Conservation (phyloP, 2,113 vertebrate genomes). For the Panthera tigris region DNA sequence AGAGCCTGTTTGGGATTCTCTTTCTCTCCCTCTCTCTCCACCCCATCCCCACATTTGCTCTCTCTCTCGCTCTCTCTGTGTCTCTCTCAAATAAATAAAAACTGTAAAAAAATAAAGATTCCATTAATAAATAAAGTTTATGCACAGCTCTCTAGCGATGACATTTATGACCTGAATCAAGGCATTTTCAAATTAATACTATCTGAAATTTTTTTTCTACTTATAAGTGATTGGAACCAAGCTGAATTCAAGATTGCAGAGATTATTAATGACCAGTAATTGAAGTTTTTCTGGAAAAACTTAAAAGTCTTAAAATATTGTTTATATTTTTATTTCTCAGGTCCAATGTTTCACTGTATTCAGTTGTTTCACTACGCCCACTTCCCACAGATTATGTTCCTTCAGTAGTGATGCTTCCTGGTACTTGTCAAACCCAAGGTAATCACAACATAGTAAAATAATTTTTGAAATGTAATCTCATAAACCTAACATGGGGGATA, state of each 20-base stretch:
- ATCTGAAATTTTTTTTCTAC: background rate
- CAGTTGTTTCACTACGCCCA: slow-evolving; percentile 93
- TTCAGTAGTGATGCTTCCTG: slow-evolving; percentile 86
- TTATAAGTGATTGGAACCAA: background rate
- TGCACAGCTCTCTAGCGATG: background rate
- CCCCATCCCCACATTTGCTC: too few species aligned
- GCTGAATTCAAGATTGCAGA: background rate
- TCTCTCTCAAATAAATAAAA: too few species aligned
- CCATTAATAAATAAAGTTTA: background rate
- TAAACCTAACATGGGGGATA: background rate
- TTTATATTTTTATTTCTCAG: slow-evolving; percentile 77
- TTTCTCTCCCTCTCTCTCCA: too few species aligned
- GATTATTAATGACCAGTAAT: background rate
- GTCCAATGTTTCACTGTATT: slow-evolving; percentile 95
- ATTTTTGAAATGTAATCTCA: background rate
- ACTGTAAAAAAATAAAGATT: background rate
- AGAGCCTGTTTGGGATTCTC: too few species aligned
- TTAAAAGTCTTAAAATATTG: background rate
- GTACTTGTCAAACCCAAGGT: slow-evolving; percentile 87
- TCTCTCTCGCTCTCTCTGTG: too few species aligned
- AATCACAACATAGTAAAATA: slow-evolving; percentile 35
- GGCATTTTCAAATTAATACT: slow-evolving; percentile 19
- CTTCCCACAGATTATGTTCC: slow-evolving; percentile 93
- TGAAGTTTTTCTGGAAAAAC: background rate
- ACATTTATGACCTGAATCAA: background rate